phyloP scores from a whole-genome alignment of 2,888 invertebrate genomes.

The Dicycla oo region DNA sequence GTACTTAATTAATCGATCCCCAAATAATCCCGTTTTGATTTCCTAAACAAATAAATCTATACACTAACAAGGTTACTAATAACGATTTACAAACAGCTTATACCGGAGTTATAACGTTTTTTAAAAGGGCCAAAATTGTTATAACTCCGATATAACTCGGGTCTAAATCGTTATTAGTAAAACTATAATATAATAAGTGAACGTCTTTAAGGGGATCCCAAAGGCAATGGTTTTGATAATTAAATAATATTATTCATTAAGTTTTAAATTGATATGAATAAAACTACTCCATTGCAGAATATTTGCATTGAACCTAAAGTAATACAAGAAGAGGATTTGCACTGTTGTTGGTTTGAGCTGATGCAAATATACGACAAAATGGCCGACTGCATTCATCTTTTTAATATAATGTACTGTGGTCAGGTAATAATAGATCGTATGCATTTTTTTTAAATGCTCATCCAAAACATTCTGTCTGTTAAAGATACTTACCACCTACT shows the following conservation, averaged over 20 bases:
- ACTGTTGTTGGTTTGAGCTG: slow-evolving; percentile 79
- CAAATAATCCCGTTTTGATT: neutral
- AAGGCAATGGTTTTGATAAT: neutral
- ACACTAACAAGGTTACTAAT: no score
- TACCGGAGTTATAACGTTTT: no score
- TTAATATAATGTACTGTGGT: slow-evolving; percentile 77
- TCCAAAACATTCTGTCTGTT: neutral
- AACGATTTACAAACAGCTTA: no score
- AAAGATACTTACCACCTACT: neutral
- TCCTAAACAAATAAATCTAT: neutral
- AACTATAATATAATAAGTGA: neutral
- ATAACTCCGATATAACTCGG: no score
- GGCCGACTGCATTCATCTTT: slow-evolving; percentile 76
- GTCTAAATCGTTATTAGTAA: no score
- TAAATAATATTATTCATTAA: neutral
- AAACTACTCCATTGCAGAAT: slow-evolving; percentile 23
- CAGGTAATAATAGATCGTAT: slow-evolving; percentile 70
- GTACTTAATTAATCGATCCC: neutral
- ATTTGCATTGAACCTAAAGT: slow-evolving; percentile 52
- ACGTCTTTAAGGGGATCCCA: no score
- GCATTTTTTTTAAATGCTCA: neutral
- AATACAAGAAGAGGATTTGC: slow-evolving; percentile 57
- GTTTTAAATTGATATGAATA: neutral
- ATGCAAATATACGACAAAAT: slow-evolving; percentile 83
- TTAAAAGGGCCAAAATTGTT: no score